Evolutionary conservation across 2,113 vertebrate species (phyloP).

Genomic region (Acrocephalus kingi): DNA sequence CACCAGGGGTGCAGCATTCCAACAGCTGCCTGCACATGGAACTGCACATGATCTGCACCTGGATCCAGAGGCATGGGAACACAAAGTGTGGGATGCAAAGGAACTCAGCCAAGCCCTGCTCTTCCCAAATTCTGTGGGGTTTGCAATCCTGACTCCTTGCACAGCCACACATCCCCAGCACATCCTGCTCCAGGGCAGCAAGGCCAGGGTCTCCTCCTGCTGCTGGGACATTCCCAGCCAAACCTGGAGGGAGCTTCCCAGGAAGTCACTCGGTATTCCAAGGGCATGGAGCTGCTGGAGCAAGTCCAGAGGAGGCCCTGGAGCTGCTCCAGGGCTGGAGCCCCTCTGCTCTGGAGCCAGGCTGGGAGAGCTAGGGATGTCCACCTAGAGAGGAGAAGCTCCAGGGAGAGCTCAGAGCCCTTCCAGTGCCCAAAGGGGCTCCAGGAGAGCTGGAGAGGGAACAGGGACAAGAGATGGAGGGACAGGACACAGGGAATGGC

Average conservation of each 20-base stretch:
- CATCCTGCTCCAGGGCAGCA: not conserved
- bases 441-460: not conserved
- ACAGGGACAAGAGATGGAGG: not conserved
- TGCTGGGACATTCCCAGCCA: not conserved
- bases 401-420: not conserved
- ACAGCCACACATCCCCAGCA: not conserved
- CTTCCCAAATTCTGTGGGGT: fast-evolving
- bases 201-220: not conserved
- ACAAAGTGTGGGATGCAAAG: not conserved
- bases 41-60: too few species aligned
- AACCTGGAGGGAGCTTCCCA: not conserved
- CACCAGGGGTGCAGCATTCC: fast-evolving
- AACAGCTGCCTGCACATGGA: not conserved
- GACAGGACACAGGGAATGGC: not conserved
- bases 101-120: not conserved
- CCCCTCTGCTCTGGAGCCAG: not conserved
- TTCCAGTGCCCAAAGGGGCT: fast-evolving
- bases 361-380: not conserved
- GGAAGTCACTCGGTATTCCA: not conserved
- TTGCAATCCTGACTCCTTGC: fast-evolving
- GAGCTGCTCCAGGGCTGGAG: not conserved
- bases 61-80: too few species aligned
- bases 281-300: too few species aligned
- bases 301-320: fast-evolving
- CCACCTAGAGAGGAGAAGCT: not conserved